These are phyloP conservation scores for Lycaena phlaeas DNA, from an alignment of 2,888 invertebrate species.

Conservation along the genomic window DNA sequence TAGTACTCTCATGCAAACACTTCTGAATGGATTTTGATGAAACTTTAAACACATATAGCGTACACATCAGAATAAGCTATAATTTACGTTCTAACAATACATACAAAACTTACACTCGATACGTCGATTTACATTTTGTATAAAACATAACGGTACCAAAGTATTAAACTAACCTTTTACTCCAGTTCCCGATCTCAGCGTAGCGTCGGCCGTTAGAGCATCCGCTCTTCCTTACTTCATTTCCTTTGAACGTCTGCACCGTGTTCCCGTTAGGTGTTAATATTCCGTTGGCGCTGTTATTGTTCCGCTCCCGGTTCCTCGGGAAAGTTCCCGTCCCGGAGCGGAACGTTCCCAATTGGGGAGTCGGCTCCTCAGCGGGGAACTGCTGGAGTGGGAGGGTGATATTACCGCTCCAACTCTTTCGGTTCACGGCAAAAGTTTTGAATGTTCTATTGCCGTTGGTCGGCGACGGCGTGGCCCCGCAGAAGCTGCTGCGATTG, in stretches of 20 bases:
- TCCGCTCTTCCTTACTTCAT: conserved; percentile 68
- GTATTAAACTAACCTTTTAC: conserved; percentile 58
- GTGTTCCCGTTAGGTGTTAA: conserved; percentile 69
- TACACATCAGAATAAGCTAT: no score
- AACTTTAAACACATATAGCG: no score
- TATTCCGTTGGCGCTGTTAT: conserved; percentile 62
- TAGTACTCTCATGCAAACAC: no score
- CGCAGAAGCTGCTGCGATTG: conserved; percentile 69
- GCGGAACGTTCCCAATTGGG: conserved; percentile 62
- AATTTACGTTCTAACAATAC: no score
- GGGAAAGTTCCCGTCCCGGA: conserved; percentile 68
- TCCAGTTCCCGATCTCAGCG: conserved; percentile 75
- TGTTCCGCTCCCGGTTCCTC: conserved; percentile 63
- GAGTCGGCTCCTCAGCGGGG: conserved; percentile 52
- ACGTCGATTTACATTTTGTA: no score
- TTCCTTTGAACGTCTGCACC: conserved; percentile 62
- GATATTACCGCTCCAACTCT: conserved; percentile 71
- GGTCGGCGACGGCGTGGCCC: conserved; percentile 56
- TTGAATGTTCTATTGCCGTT: conserved; percentile 62
- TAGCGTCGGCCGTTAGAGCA: conserved; percentile 69
- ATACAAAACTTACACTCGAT: no score
- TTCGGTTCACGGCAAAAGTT: conserved; percentile 66
- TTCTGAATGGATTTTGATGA: no score
- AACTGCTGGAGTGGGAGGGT: conserved; percentile 66
- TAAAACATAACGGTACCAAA: no score